Conservation (phyloP, 2,797 vertebrate species). For the Alcedo quadribrachys region DNA sequence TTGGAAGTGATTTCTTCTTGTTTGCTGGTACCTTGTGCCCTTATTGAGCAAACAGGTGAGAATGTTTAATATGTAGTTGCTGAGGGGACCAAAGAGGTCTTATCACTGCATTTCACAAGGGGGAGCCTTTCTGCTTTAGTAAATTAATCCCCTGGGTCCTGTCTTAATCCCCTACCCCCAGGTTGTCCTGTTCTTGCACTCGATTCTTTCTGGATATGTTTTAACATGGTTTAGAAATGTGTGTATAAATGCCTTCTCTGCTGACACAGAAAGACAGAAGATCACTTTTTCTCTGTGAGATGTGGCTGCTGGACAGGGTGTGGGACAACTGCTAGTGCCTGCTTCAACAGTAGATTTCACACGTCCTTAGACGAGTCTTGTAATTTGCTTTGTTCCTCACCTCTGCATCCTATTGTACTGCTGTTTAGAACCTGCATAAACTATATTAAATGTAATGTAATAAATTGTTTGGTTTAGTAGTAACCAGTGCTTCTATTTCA, state of each 20-base stretch:
- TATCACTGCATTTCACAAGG: slow-evolving; percentile 21
- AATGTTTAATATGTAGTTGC: background rate
- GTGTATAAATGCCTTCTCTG: background rate
- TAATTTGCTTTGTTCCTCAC: background rate
- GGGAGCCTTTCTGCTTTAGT: slow-evolving; percentile 37
- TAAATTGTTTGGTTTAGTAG: background rate
- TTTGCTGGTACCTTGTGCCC: background rate
- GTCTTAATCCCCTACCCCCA: background rate
- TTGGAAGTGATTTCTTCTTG: background rate
- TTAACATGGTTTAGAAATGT: background rate
- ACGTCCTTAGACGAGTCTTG: background rate
- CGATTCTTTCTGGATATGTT: background rate
- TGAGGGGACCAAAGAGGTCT: background rate
- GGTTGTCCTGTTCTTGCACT: background rate
- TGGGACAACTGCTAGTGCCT: background rate
- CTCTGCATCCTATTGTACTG: background rate
- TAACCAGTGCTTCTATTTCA: background rate
- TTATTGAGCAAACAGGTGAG: background rate
- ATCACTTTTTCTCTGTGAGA: background rate
- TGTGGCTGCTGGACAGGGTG: background rate
- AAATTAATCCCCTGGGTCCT: background rate
- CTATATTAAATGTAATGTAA: background rate
- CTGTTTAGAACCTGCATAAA: background rate
- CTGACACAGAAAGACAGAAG: background rate
- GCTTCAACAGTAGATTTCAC: background rate